Percentiles rank a stretch among this genome's conserved stretches.
Conservation (phyloP, 2,113 vertebrate genomes). For the Cryptomyrus ogoouensis region DNA sequence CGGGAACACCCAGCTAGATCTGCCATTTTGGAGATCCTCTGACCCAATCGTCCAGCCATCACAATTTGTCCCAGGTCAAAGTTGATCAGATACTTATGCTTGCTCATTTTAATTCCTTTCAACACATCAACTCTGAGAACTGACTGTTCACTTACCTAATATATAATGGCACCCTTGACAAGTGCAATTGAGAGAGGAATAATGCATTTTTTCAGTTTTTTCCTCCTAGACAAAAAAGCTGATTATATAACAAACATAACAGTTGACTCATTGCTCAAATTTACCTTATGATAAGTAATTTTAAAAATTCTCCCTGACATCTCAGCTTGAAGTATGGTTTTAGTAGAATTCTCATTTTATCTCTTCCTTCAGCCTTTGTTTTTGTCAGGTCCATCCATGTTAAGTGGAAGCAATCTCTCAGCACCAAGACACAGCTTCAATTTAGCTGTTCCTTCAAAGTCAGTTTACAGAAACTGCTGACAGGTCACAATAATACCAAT, state of each 20-base stretch:
- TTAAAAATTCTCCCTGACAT: not conserved
- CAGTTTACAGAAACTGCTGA: not conserved
- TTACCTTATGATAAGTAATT: not conserved
- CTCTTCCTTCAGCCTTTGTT: not conserved
- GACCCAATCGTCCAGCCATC: too few relatives aligned
- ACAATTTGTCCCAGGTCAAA: too few relatives aligned
- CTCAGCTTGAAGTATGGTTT: not conserved
- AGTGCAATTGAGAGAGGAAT: not conserved
- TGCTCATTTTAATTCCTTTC: not conserved
- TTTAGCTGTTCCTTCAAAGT: not conserved
- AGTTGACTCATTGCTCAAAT: not conserved
- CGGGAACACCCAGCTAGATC: too few relatives aligned
- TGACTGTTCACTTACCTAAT: not conserved
- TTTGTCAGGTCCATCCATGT: not conserved
- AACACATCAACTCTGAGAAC: not conserved
- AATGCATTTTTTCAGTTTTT: too few relatives aligned
- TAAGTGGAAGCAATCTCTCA: not conserved
- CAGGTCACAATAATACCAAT: not conserved
- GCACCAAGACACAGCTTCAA: not conserved
- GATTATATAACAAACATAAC: not conserved
- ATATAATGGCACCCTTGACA: not conserved
- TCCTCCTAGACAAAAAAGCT: not conserved
- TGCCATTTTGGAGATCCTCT: too few relatives aligned
- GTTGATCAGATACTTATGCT: too few relatives aligned
- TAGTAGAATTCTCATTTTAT: not conserved